Evolutionary conservation across 92 coral and sea anemone genomes (phyloP), one percentile per base, ranked within the genome.

Genomic region (Phenganax stokvisi): DNA sequence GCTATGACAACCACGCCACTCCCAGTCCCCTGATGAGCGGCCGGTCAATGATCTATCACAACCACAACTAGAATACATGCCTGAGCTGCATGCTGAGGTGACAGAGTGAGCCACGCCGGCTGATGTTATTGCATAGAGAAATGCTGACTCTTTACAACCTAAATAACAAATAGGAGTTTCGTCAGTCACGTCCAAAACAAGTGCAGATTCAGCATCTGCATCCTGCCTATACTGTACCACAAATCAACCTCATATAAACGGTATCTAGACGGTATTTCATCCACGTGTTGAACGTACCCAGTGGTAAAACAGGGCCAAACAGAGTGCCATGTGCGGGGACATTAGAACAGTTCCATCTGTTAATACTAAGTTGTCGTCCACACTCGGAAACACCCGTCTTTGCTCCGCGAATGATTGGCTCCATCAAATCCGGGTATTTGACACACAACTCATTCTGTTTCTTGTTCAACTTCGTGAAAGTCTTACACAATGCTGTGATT

Each of bases 271-370:
- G 6, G 6, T 28, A 13, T 37, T 12, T 37, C 77, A 37, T 37
- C 3, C 47, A 5, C 12, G 57, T 44, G 44, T 15, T 70, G 37
- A 81, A 81, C 89, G 68, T 86, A 96, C 99, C 99, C 79, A 87
- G 83, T 27, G 86, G 85, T 51, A 96, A 85, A 56, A 92, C 91
- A 16, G 97, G 89, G 25, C 84, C 88, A 88, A 96, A 96, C 83
- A 96, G 56, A 9, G 92, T 86, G 0, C 99, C 99, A 2, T 96
- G 92, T 25, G 89, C 96, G 0, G 90, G 91, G 4, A 96, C 91
- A 9, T 89, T 85, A 0, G 99, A 96, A 63, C 99, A 96, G 66
- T 96, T 96, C 99, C 99, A 96, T 1, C 99, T 97, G 0, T 97
- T 89, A 20, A 83, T 84, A 31, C 88, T 93, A 60, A 96, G 92